These are phyloP conservation scores for Leucophora obtusa DNA, from an alignment of 2,888 invertebrate species.

Conservation along the genomic window DNA sequence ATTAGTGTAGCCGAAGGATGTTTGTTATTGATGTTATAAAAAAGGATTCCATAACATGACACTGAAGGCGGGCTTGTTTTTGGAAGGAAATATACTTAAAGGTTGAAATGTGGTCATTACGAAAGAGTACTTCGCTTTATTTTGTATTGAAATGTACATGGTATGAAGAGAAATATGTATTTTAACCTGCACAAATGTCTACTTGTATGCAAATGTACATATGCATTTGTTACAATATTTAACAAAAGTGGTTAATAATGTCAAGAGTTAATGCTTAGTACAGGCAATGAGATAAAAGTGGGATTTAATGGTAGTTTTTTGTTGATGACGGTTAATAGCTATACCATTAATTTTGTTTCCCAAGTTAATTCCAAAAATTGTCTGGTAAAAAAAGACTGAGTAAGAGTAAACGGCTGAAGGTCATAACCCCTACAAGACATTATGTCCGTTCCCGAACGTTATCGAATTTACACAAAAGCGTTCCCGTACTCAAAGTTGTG, in stretches of 20 bases:
- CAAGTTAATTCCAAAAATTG: too few relatives aligned
- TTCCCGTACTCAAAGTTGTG: too few relatives aligned
- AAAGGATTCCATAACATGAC: slow-evolving; percentile 16
- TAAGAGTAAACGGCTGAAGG: too few relatives aligned
- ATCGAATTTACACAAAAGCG: too few relatives aligned
- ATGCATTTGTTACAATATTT: background rate
- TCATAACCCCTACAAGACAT: too few relatives aligned
- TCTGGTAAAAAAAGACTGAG: too few relatives aligned
- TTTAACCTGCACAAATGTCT: slow-evolving; percentile 3
- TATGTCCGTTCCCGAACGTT: too few relatives aligned
- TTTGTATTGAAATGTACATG: background rate
- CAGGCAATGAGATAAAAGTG: too few relatives aligned
- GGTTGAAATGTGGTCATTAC: slow-evolving; percentile 1
- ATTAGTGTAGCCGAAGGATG: slow-evolving; percentile 16
- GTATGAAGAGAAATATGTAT: slow-evolving; percentile 20
- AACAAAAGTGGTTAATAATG: background rate
- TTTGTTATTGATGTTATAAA: slow-evolving; percentile 34
- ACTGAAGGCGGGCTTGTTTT: slow-evolving; percentile 14
- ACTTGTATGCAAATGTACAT: slow-evolving; percentile 6
- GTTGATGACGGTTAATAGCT: too few relatives aligned
- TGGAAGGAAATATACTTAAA: slow-evolving; percentile 26
- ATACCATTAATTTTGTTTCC: too few relatives aligned
- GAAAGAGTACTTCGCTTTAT: slow-evolving; percentile 6
- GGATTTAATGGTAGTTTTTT: too few relatives aligned
- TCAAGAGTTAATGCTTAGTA: too few relatives aligned